A percentile compares a stretch with the other conserved stretches of the same genome.
Conservation (phyloP, 1,140 invertebrate species). For the Heliconius eleuchia region DNA sequence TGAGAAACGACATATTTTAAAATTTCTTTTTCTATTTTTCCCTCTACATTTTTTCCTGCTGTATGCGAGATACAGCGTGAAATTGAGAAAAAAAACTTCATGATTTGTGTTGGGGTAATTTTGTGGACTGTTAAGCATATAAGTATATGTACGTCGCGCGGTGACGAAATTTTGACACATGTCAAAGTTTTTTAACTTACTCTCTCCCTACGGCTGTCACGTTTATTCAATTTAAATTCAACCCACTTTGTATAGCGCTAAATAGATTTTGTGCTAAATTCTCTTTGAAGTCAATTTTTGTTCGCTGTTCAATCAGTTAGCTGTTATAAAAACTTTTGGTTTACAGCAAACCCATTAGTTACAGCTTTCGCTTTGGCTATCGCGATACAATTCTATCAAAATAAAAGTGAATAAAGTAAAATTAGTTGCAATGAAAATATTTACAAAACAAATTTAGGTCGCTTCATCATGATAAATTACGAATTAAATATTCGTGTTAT, state of each 20-base stretch:
- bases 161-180: no score
- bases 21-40: no score
- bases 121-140: no score
- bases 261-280: conserved; percentile 6
- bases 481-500: no score
- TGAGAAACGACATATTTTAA: no score
- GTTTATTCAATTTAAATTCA: neutral
- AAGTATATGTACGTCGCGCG: no score
- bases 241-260: neutral
- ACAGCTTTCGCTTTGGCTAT: neutral
- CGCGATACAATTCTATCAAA: neutral
- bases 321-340: neutral
- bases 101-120: no score
- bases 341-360: neutral
- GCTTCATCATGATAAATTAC: no score
- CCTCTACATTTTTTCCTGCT: no score
- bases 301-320: neutral
- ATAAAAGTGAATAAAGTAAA: neutral
- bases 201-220: neutral
- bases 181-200: no score
- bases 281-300: neutral
- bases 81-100: no score
- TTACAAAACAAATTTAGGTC: neutral
- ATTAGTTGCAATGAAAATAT: neutral
- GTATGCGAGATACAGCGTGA: no score